Percentiles rank a stretch among this genome's conserved stretches.
These are phyloP conservation scores for Phenganax stokvisi DNA, from an alignment of 92 coral and sea anemone genomes.

Conservation along the genomic window DNA sequence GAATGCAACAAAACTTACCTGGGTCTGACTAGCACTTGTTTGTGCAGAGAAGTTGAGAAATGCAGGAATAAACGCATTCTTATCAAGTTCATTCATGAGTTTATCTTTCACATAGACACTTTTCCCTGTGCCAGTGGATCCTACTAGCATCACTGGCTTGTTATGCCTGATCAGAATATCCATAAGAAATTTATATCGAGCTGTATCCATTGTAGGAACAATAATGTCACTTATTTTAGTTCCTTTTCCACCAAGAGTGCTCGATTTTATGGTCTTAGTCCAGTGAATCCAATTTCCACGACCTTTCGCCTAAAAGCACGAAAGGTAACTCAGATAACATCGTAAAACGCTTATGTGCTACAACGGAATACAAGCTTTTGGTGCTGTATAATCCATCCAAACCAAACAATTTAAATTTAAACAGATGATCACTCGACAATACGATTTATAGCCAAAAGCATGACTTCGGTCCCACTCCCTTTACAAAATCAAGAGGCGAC, in stretches of 20 bases:
- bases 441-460: too few relatives aligned
- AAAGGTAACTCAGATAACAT: neutral
- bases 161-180: slow-evolving; percentile 82
- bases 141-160: slow-evolving; percentile 89
- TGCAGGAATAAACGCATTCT: slow-evolving; percentile 72
- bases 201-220: slow-evolving; percentile 99
- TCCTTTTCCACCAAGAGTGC: slow-evolving; percentile 79
- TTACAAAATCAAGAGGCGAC: too few relatives aligned
- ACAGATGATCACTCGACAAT: too few relatives aligned
- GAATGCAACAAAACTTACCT: slow-evolving; percentile 40
- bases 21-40: slow-evolving; percentile 98
- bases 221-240: slow-evolving; percentile 88
- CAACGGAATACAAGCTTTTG: too few relatives aligned
- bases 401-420: too few relatives aligned
- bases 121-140: slow-evolving; percentile 99
- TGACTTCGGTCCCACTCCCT: too few relatives aligned
- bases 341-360: too few relatives aligned
- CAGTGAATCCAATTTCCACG: slow-evolving; percentile 93
- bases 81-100: slow-evolving; percentile 91
- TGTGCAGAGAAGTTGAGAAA: slow-evolving; percentile 99
- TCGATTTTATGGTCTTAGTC: slow-evolving; percentile 88
- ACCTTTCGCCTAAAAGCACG: slow-evolving; percentile 65
- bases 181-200: slow-evolving; percentile 89
- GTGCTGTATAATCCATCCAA: too few relatives aligned
- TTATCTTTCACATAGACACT: slow-evolving; percentile 97